Conservation (phyloP, 2,113 vertebrate species). For the Sinocyclocheilus anshuiensis region DNA sequence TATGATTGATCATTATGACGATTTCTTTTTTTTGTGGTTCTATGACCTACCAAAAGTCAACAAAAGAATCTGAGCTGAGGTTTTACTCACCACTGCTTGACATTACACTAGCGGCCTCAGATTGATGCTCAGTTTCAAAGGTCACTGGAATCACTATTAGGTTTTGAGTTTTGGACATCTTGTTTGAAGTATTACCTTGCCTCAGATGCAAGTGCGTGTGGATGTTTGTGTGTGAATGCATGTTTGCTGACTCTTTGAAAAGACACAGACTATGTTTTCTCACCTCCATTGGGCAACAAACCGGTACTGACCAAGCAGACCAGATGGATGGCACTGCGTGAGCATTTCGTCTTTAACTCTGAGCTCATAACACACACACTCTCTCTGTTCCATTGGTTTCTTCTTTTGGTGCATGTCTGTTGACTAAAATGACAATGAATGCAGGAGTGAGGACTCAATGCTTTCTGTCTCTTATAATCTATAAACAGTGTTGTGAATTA, state of each 20-base stretch:
- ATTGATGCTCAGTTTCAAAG: background rate
- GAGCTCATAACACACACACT: constrained; percentile 57
- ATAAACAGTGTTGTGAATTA: too few species aligned
- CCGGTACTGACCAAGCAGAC: constrained; percentile 51
- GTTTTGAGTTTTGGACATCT: background rate
- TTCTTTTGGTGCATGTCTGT: background rate
- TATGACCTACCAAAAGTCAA: background rate
- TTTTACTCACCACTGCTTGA: background rate
- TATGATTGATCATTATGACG: background rate
- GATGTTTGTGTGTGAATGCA: background rate
- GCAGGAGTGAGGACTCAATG: background rate
- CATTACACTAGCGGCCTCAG: background rate
- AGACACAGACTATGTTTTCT: constrained; percentile 19
- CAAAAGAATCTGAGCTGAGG: background rate
- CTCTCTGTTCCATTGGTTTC: constrained; percentile 49
- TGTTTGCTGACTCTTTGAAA: constrained; percentile 25
- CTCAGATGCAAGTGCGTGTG: background rate
- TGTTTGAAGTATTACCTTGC: background rate
- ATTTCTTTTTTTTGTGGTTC: background rate
- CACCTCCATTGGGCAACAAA: constrained; percentile 30
- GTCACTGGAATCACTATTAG: background rate
- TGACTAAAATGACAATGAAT: background rate
- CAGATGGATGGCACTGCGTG: constrained; percentile 75
- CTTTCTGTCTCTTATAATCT: background rate
- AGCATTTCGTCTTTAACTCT: constrained; percentile 74